phyloP scores from a whole-genome alignment of 2,797 vertebrate genomes.

The Karalla daura region DNA sequence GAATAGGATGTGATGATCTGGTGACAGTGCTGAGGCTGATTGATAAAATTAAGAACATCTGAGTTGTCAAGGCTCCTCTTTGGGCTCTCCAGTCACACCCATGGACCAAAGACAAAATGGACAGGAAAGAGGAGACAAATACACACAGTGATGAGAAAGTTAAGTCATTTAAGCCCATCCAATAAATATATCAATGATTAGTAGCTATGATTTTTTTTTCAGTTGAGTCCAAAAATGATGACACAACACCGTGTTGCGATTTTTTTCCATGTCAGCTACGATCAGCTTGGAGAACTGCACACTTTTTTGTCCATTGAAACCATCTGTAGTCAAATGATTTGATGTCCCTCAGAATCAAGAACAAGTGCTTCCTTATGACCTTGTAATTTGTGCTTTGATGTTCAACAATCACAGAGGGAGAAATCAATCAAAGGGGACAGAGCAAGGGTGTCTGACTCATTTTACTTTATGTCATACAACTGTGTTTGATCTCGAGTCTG shows the following conservation, averaged over 20 bases:
- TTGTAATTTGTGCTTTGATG: constrained; percentile 10
- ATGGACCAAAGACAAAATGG: no score
- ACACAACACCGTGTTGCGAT: background rate
- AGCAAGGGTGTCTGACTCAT: background rate
- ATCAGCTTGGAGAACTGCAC: background rate
- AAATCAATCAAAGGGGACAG: background rate
- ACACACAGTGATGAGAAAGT: no score
- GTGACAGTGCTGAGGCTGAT: no score
- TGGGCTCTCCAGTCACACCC: no score
- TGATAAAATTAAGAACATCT: no score
- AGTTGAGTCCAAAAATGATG: background rate
- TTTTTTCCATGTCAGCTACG: background rate
- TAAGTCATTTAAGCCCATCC: no score
- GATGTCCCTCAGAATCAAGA: background rate
- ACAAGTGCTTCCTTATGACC: background rate
- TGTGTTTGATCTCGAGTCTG: no score
- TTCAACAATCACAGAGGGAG: constrained; percentile 12
- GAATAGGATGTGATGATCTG: no score
- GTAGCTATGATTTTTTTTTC: background rate
- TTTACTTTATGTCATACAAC: no score
- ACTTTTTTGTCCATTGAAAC: background rate
- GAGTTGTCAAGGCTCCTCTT: no score
- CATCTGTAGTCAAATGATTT: constrained; percentile 4
- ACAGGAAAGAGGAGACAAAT: no score
- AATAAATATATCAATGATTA: constrained; percentile 5